A percentile compares a stretch with the other conserved stretches of the same genome.
Conservation (phyloP, 1,140 invertebrate genomes). For the Carcinoscorpius rotundicauda region DNA sequence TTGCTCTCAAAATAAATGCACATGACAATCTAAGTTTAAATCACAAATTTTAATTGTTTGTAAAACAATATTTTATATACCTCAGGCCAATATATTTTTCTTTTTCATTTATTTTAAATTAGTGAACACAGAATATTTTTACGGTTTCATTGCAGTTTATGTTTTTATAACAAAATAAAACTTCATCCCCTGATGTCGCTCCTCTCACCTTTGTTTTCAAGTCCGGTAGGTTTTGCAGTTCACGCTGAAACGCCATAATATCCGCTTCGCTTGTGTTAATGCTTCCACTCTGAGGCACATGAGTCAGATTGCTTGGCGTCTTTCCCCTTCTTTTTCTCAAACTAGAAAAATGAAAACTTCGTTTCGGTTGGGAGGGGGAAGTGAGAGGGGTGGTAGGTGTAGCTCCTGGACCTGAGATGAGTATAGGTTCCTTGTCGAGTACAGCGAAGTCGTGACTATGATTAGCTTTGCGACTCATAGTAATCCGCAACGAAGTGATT, state of each 20-base stretch:
- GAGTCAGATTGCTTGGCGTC: conserved; percentile 8
- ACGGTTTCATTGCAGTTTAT: too few species aligned
- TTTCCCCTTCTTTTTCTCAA: conserved; percentile 25
- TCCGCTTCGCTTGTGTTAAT: conserved; percentile 29
- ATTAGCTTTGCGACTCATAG: background rate
- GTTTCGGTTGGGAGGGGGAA: background rate
- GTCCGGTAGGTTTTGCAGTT: conserved; percentile 40
- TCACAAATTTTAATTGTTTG: too few species aligned
- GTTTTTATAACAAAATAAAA: too few species aligned
- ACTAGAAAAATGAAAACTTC: conserved; percentile 24
- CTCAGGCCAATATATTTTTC: too few species aligned
- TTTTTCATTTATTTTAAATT: too few species aligned
- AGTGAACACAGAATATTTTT: too few species aligned
- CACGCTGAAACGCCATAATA: conserved; percentile 40
- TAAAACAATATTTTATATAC: too few species aligned
- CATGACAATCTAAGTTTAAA: too few species aligned
- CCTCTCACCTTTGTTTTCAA: conserved; percentile 22
- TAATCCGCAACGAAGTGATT: background rate
- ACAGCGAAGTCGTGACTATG: too few species aligned
- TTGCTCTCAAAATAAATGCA: too few species aligned
- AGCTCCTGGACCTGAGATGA: background rate
- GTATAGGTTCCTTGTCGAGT: background rate
- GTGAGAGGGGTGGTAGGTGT: background rate
- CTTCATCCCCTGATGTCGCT: background rate
- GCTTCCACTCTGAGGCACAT: background rate